Evolutionary conservation across 2,113 vertebrate species (phyloP), one percentile per base, ranked within the genome.

Genomic region (Varanus salvator): DNA sequence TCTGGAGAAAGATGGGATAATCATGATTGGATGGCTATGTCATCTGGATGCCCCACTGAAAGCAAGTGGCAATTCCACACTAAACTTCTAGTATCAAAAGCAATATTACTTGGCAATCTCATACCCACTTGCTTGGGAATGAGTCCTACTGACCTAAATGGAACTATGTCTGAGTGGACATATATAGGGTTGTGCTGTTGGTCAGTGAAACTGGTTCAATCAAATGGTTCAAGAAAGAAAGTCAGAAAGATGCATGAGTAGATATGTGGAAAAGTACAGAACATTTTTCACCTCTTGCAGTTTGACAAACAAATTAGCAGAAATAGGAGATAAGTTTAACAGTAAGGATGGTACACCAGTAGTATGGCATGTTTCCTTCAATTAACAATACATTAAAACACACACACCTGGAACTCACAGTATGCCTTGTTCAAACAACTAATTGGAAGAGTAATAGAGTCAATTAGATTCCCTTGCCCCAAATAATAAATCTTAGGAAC

Each of bases 371-470:
- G 17, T 14, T 50, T 85, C 84, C 72, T 84, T 85, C 48, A 72
- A 48, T 85, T 72, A 74, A 25, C 19, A 27, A 44, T 66, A 3
- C n/a, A 48, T 44, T 25, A 19, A 60, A 21, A 9, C 11, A 50
- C 11, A 85, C 11, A 85, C 44, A 54, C 84, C 64, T 27, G 64
- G 72, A 76, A 29, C 11, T 66, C 74, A 71, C 64, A 77, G 44
- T 27, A 77, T 29, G 8, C 23, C 64, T 86, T 64, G 34, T 60
- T 87, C 72, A 77, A 34, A 87, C 8, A 48, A 76, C 72, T 86
- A 86, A 86, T 76, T 86, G 85, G 85, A 87, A 76, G 23, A 87
- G 54, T 64, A 77, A 87, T 77, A 77, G 38, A 34, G 44, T 77
- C 57, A 60, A 64, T 87, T 76, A 87, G 74, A 87, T n/a, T 50